Evolutionary conservation across 2,113 vertebrate genomes (phyloP), one percentile per base, ranked within the genome.

Genomic region (Andinoacara biseriatus): DNA sequence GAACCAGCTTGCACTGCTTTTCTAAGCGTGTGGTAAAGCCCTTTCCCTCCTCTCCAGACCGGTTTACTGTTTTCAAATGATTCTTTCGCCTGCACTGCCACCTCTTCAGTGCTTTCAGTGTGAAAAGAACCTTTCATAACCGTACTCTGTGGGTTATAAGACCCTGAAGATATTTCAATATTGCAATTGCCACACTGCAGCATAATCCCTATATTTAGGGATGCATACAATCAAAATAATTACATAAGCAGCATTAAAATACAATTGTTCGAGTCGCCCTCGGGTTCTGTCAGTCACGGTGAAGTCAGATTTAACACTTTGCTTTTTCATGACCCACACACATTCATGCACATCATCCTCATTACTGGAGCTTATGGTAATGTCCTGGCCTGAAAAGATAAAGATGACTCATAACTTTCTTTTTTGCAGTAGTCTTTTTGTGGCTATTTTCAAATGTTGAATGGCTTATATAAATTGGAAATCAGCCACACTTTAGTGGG

Each of bases 161-260:
- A 88, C 81, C 81, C 83, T 74, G 24, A 81, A 87, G 78, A 80
- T 89, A 63, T 80, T 89, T 69, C 61, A 83, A 56, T 76, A 74
- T 72, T 86, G 74, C 62, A 74, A 60, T 79, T 80, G 59, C 62
- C 67, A 91, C 86, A 87, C 59, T 58, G 80, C 40, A 59, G 54
- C 49, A 59, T 86, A 90, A 91, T 92, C 88, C 72, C 26, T 46
- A 49, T 58, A 84, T 87, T 83, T 87, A 75, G 40, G 18, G 35
- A 49, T 63, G 18, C 5, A 57, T 63, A 35, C 9, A 78, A 54
- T 85, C 63, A 86, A 78, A 90, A 87, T 77, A 78, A 85, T 78
- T 86, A 56, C 46, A 56, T 85, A 81, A 76, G 54, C 86, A 20
- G 69, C 38, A 4, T 83, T 81, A 26, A 82, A 83, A 86, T 58